Evolutionary conservation across 2,888 invertebrate species (phyloP).

Genomic region (Gastrophysa polygoni): DNA sequence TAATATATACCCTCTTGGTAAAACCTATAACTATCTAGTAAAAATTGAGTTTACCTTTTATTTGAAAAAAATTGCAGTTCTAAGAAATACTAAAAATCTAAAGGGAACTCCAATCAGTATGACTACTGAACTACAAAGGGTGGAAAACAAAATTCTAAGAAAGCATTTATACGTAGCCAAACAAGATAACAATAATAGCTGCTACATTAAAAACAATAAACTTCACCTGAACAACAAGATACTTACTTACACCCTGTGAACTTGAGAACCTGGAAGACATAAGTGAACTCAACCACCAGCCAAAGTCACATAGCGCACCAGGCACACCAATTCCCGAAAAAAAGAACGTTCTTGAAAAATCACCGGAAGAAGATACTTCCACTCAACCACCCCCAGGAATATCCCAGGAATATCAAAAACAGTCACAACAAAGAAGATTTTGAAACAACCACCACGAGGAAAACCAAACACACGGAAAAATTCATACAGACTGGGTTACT

Average conservation of each 20-base stretch:
- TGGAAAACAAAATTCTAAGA: too few relatives aligned
- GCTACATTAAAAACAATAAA: background rate
- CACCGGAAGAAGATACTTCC: background rate
- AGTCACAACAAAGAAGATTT: too few relatives aligned
- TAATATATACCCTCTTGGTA: slow-evolving; percentile 1
- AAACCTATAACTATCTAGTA: background rate
- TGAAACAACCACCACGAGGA: too few relatives aligned
- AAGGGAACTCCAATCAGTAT: too few relatives aligned
- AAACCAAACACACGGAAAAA: too few relatives aligned
- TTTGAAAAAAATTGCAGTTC: background rate
- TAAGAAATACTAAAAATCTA: too few relatives aligned
- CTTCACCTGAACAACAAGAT: background rate
- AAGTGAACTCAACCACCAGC: too few relatives aligned
- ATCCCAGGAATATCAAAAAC: too few relatives aligned
- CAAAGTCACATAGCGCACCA: too few relatives aligned
- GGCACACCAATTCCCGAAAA: background rate
- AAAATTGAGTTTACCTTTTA: slow-evolving; percentile 1
- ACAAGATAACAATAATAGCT: background rate
- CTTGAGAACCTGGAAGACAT: background rate
- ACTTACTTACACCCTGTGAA: background rate
- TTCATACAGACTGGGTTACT: too few relatives aligned
- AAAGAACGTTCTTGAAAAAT: background rate
- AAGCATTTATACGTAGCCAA: background rate
- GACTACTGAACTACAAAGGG: too few relatives aligned
- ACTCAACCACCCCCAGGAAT: background rate